Evolutionary conservation across 2,888 invertebrate species (phyloP).

Genomic region (Eueremaeus valkanovi): DNA sequence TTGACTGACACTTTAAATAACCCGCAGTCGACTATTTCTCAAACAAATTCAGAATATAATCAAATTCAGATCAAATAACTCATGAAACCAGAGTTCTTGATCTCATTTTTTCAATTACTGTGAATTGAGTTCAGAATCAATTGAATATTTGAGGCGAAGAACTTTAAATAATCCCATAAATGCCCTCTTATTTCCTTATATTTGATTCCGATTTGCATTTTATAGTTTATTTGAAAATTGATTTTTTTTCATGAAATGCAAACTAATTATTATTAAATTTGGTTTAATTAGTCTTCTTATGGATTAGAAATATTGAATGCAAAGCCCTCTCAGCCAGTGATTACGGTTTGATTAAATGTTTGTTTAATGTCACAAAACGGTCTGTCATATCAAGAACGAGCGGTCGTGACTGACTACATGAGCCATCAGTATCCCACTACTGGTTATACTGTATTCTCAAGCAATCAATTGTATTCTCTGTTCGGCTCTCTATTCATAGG

Average conservation of each 20-base stretch:
- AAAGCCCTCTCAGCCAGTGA: not conserved
- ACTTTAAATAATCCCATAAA: not conserved
- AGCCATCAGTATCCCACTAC: not conserved
- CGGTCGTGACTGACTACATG: not conserved
- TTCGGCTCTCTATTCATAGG: not conserved
- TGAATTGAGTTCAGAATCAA: not conserved
- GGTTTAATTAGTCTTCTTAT: too few relatives aligned
- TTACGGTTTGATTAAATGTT: not conserved
- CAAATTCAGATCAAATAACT: not conserved
- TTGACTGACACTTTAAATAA: too few relatives aligned
- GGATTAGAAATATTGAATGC: too few relatives aligned
- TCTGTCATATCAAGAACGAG: not conserved
- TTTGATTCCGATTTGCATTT: not conserved
- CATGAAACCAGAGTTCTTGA: slow-evolving; percentile 2
- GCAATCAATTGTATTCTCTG: slow-evolving; percentile 9
- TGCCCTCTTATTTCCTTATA: not conserved
- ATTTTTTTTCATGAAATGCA: too few relatives aligned
- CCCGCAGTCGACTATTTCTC: too few relatives aligned
- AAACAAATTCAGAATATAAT: too few relatives aligned
- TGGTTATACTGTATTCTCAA: not conserved
- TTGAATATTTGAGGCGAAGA: too few relatives aligned
- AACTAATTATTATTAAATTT: too few relatives aligned
- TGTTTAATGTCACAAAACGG: not conserved
- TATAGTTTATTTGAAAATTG: too few relatives aligned
- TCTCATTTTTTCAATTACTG: slow-evolving; percentile 3